phyloP scores from a whole-genome alignment of 2,113 vertebrate species.

The Paralichthys olivaceus region DNA sequence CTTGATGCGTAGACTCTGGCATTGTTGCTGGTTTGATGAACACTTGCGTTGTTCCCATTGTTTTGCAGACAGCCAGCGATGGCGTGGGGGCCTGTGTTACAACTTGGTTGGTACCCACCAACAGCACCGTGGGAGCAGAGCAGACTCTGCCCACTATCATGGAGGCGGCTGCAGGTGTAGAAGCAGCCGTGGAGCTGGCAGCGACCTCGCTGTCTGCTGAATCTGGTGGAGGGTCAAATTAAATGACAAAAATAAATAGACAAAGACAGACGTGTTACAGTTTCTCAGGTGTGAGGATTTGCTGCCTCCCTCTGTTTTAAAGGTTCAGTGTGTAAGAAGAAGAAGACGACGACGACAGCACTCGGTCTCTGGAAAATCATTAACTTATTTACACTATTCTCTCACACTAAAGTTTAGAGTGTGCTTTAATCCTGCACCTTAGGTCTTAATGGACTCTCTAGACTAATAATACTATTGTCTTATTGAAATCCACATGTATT shows the following conservation, averaged over 20 bases:
- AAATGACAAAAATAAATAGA: neutral
- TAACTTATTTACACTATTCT: no score
- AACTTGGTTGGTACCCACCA: constrained; percentile 13
- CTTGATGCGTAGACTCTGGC: neutral
- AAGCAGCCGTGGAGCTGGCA: neutral
- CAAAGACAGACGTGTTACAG: no score
- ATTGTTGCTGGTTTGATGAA: neutral
- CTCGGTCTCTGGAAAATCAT: no score
- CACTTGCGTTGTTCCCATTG: fast-evolving
- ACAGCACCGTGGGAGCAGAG: neutral
- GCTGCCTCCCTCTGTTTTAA: no score
- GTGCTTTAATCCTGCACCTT: no score
- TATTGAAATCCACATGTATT: no score
- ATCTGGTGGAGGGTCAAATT: neutral
- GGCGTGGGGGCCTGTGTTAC: neutral
- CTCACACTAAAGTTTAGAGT: no score
- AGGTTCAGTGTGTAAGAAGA: no score
- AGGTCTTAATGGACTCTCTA: no score
- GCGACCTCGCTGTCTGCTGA: neutral
- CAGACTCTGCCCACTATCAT: neutral
- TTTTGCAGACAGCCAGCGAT: neutral
- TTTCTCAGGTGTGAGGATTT: no score
- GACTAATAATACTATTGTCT: no score
- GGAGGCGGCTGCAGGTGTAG: fast-evolving
- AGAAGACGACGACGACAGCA: no score